Conservation (phyloP, 2,113 vertebrate species). For the Shinisaurus crocodilurus region DNA sequence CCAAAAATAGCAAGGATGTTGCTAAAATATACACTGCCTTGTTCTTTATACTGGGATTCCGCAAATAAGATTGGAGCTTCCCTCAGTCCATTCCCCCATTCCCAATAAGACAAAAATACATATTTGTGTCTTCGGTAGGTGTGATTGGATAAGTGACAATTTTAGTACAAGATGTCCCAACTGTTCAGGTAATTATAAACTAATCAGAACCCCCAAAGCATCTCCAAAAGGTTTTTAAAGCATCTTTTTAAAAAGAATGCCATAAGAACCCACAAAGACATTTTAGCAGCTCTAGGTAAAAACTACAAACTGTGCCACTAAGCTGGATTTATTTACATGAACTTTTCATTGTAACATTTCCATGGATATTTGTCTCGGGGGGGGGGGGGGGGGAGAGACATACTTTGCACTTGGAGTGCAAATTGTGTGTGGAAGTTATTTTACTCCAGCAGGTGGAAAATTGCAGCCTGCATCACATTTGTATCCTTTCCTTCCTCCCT, state of each 20-base stretch:
- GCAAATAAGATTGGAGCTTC: not conserved
- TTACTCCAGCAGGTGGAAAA: not conserved
- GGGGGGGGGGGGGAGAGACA: not conserved
- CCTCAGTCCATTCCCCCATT: not conserved
- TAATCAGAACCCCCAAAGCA: not conserved
- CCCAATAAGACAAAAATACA: no score
- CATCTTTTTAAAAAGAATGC: not conserved
- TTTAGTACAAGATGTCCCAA: not conserved
- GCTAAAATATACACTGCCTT: not conserved
- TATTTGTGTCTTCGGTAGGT: not conserved
- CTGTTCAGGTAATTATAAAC: not conserved
- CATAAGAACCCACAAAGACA: not conserved
- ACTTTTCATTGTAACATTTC: not conserved
- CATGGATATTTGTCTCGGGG: not conserved
- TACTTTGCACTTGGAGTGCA: not conserved
- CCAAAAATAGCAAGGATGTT: not conserved
- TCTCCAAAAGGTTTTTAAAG: not conserved
- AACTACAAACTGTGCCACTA: not conserved
- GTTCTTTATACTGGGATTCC: not conserved
- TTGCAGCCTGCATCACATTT: not conserved
- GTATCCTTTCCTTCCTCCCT: not conserved
- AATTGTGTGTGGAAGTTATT: no score
- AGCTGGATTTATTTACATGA: not conserved
- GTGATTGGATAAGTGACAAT: not conserved
- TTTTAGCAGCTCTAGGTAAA: not conserved